Evolutionary conservation across 2,888 invertebrate genomes (phyloP).

Genomic region (Rhyacophila evoluta): DNA sequence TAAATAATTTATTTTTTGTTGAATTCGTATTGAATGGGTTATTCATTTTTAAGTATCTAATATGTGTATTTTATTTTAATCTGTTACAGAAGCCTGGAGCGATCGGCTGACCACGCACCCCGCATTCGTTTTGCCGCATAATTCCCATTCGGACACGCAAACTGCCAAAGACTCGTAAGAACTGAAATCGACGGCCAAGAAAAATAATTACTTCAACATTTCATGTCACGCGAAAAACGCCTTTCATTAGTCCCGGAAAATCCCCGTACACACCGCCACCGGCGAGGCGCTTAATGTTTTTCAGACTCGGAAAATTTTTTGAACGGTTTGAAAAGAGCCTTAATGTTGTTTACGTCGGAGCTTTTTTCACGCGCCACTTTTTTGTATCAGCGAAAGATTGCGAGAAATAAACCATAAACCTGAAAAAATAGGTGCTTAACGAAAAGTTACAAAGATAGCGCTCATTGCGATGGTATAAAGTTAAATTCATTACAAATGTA

Average conservation of each 20-base stretch:
- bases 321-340: neutral
- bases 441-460: constrained; percentile 11
- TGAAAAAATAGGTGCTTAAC: constrained; percentile 5
- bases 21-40: no score
- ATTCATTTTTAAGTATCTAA: neutral
- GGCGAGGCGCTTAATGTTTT: neutral
- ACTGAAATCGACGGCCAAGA: constrained; percentile 29
- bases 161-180: constrained; percentile 31
- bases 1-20: neutral
- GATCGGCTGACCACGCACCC: constrained; percentile 37
- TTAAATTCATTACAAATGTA: neutral
- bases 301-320: constrained; percentile 11
- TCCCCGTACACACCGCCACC: neutral
- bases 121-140: constrained; percentile 29
- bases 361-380: neutral
- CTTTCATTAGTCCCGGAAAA: constrained; percentile 23
- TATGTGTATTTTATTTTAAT: constrained; percentile 39
- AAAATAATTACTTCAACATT: constrained; percentile 27
- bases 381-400: constrained; percentile 7
- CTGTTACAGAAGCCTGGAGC: constrained; percentile 36
- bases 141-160: constrained; percentile 33
- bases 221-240: constrained; percentile 27
- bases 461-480: neutral
- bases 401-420: constrained; percentile 12
- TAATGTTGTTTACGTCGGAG: neutral